These are phyloP conservation scores for Drosophila cardini DNA, from an alignment of 1,140 invertebrate genomes.

Conservation along the genomic window DNA sequence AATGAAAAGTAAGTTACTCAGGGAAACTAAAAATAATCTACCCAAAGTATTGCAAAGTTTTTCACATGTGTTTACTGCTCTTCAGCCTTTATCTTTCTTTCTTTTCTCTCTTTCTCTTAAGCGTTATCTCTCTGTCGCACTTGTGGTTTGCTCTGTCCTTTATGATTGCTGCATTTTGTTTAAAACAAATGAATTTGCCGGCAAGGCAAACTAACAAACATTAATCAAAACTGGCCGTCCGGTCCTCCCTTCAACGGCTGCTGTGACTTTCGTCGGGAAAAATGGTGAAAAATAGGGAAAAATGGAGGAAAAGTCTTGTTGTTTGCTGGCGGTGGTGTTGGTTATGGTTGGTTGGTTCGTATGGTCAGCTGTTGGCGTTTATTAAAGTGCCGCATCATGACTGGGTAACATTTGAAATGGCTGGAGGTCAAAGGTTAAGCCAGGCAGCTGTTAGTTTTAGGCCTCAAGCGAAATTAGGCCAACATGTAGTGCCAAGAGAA, in stretches of 20 bases:
- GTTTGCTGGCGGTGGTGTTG: neutral
- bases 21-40: neutral
- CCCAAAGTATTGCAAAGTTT: constrained; percentile 23
- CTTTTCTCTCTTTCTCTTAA: neutral
- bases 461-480: constrained; percentile 38
- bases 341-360: neutral
- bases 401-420: constrained; percentile 14
- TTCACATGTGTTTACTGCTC: constrained; percentile 5
- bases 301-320: neutral
- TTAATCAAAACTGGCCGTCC: constrained; percentile 76
- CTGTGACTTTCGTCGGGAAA: constrained; percentile 2
- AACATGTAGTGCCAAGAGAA: constrained; percentile 28
- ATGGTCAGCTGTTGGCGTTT: constrained; percentile 25
- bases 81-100: neutral
- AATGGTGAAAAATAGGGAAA: neutral
- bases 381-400: constrained; percentile 49
- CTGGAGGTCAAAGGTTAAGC: constrained; percentile 38
- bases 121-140: neutral
- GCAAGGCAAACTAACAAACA: constrained; percentile 74
- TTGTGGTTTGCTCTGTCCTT: neutral
- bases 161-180: constrained; percentile 64
- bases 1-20: constrained; percentile 10
- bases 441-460: constrained; percentile 19
- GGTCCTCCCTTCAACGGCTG: constrained; percentile 42
- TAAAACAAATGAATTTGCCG: constrained; percentile 79